These are phyloP conservation scores for Pica pica DNA, from an alignment of 2,113 vertebrate species.

Conservation along the genomic window DNA sequence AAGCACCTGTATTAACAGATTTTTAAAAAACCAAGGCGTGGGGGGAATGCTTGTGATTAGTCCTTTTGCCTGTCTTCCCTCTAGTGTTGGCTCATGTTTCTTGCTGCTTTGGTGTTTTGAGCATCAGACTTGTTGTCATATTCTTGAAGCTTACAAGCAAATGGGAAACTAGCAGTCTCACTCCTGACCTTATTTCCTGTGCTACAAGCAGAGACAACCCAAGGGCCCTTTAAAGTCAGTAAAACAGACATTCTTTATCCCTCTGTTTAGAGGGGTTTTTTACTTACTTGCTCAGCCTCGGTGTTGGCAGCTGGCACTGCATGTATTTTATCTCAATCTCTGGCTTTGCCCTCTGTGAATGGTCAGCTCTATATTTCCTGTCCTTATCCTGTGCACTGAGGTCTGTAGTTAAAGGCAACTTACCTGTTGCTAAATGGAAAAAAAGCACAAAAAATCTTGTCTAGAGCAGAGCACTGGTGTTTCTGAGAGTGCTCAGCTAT, in stretches of 20 bases:
- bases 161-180: background rate
- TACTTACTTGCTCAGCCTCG: background rate
- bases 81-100: background rate
- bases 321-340: background rate
- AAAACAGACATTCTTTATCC: background rate
- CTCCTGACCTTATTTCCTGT: background rate
- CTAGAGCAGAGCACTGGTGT: background rate
- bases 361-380: background rate
- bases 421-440: background rate
- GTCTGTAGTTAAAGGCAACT: background rate
- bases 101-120: background rate
- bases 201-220: background rate
- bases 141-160: background rate
- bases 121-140: background rate
- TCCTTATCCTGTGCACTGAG: background rate
- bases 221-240: background rate
- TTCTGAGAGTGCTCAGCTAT: background rate
- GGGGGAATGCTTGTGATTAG: background rate
- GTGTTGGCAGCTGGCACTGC: background rate
- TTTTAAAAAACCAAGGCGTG: accelerated
- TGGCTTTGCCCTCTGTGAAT: background rate
- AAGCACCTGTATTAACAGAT: background rate
- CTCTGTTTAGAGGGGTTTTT: background rate
- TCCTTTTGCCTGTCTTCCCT: background rate
- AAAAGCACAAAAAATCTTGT: background rate